phyloP scores from a whole-genome alignment of 2,888 invertebrate genomes.

The Microctonus brassicae region DNA sequence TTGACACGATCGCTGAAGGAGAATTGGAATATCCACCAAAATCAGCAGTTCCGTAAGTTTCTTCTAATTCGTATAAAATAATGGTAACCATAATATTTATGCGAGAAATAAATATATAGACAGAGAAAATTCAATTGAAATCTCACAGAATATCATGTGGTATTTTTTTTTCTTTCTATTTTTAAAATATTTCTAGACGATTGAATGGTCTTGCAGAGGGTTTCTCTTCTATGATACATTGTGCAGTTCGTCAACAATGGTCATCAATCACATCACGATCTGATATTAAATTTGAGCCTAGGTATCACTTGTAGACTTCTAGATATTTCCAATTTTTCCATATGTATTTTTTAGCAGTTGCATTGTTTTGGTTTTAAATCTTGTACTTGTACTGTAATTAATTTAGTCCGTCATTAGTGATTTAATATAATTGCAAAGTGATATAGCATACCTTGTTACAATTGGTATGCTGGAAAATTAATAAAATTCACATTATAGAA shows the following conservation, averaged over 20 bases:
- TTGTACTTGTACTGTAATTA: neutral
- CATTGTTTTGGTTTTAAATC: neutral
- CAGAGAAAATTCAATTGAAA: neutral
- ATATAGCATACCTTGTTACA: no score
- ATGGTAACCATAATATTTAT: no score
- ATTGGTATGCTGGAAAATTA: no score
- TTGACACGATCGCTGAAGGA: slow-evolving; percentile 82
- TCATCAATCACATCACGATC: slow-evolving; percentile 59
- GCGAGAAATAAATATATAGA: no score
- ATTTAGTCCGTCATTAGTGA: neutral
- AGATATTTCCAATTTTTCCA: neutral
- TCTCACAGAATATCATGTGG: neutral
- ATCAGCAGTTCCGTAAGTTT: slow-evolving; percentile 87
- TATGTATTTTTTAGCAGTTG: neutral
- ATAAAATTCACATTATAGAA: no score
- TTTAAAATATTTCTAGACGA: slow-evolving; percentile 71
- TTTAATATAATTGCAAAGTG: no score
- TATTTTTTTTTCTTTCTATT: neutral
- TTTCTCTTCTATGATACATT: slow-evolving; percentile 78
- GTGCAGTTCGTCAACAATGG: slow-evolving; percentile 77
- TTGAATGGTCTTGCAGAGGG: slow-evolving; percentile 81
- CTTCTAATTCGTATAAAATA: neutral
- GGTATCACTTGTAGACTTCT: slow-evolving; percentile 67
- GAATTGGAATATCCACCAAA: slow-evolving; percentile 85
- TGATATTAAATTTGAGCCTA: slow-evolving; percentile 74